Evolutionary conservation across 1,140 invertebrate species (phyloP).

Genomic region (Aphelenchoides besseyi): DNA sequence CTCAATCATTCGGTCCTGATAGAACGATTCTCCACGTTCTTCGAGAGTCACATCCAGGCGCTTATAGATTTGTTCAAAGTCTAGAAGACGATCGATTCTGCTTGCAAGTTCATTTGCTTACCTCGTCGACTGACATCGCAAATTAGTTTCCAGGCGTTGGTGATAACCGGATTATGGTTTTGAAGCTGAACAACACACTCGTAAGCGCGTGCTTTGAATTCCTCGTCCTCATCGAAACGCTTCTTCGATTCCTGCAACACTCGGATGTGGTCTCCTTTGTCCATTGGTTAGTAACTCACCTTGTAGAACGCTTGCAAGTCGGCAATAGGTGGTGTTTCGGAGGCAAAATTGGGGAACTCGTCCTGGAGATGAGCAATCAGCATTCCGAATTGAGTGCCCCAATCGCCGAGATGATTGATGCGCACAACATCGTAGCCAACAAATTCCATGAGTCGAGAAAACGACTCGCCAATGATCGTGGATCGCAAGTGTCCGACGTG

Average conservation of each 20-base stretch:
- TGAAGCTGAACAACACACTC: conserved; percentile 88
- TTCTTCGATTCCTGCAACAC: conserved; percentile 79
- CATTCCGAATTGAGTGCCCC: conserved; percentile 99
- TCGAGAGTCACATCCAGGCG: conserved; percentile 69
- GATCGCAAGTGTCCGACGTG: conserved; percentile 96
- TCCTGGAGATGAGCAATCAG: conserved; percentile 90
- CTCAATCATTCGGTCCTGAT: conserved; percentile 83
- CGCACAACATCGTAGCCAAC: conserved; percentile 82
- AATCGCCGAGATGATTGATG: conserved; percentile 96
- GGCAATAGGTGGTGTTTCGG: conserved; percentile 78
- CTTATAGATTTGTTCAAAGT: conserved; percentile 74
- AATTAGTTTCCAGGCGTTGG: conserved; percentile 87
- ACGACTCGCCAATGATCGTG: conserved; percentile 90
- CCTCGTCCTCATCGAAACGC: conserved; percentile 84
- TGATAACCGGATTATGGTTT: conserved; percentile 76
- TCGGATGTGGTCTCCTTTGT: background rate
- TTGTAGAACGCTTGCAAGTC: conserved; percentile 84
- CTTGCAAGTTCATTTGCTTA: conserved; percentile 55
- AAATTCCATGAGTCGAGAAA: conserved; percentile 83
- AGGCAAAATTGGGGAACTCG: conserved; percentile 81
- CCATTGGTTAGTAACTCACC: conserved; percentile 59
- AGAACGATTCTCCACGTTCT: conserved; percentile 94
- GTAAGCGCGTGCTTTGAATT: conserved; percentile 91
- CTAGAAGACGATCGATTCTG: conserved; percentile 64
- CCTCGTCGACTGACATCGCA: conserved; percentile 86